A percentile compares a stretch with the other conserved stretches of the same genome.
Evolutionary conservation across 2,888 invertebrate genomes (phyloP).

Genomic region (Eristalis arbustorum): DNA sequence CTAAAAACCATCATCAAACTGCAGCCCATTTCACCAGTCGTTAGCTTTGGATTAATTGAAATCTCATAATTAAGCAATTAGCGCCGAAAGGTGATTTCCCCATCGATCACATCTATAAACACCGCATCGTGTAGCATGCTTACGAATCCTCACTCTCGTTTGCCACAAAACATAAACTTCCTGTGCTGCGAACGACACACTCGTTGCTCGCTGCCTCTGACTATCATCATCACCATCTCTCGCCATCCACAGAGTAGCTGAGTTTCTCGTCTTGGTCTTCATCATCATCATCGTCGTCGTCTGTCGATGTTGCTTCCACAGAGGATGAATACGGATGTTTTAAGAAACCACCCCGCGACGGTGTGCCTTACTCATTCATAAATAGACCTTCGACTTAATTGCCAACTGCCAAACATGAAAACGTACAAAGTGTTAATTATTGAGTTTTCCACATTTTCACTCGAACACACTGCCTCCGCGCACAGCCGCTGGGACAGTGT

Average conservation of each 20-base stretch:
- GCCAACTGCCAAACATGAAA: conserved; percentile 54
- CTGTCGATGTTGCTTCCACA: background rate
- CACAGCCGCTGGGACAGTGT: background rate
- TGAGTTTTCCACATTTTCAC: conserved; percentile 61
- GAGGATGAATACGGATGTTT: background rate
- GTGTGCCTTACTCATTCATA: conserved; percentile 12
- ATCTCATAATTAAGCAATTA: conserved; percentile 68
- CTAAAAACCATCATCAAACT: background rate
- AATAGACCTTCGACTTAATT: conserved; percentile 54
- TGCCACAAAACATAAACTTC: conserved; percentile 68
- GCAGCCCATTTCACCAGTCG: conserved; percentile 49
- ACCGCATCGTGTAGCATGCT: background rate
- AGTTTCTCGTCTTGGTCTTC: too few species aligned
- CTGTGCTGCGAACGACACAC: conserved; percentile 68
- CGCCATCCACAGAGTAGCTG: background rate
- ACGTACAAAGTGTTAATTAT: conserved; percentile 67
- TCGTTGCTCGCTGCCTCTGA: background rate
- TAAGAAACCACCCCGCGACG: conserved; percentile 1
- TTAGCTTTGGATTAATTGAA: conserved; percentile 63
- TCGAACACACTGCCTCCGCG: conserved; percentile 12
- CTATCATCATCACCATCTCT: conserved; percentile 1
- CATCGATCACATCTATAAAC: conserved; percentile 68
- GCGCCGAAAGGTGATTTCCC: conserved; percentile 67
- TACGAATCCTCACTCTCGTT: conserved; percentile 18
- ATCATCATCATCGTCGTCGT: conserved; percentile 11